Evolutionary conservation across 2,888 invertebrate genomes (phyloP).

Genomic region (Aphrophora alni): DNA sequence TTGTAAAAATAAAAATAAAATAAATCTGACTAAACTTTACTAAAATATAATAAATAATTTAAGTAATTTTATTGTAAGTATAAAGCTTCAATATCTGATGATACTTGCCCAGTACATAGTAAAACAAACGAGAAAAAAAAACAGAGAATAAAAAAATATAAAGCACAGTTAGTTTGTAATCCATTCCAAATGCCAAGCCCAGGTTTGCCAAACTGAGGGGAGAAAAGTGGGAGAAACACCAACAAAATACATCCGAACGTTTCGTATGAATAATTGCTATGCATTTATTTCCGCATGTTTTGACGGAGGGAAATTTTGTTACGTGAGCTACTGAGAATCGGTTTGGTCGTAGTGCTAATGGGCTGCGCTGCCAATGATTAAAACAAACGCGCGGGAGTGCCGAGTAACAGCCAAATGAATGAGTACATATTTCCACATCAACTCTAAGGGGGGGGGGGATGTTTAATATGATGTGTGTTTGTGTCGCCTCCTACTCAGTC

Average conservation of each 20-base stretch:
- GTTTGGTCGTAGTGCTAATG: neutral
- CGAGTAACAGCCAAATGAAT: slow-evolving; percentile 7
- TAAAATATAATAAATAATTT: no score
- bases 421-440: slow-evolving; percentile 26
- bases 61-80: no score
- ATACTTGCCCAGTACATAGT: neutral
- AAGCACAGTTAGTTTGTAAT: neutral
- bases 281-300: neutral
- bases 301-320: neutral
- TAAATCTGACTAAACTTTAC: no score
- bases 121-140: neutral
- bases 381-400: neutral
- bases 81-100: no score
- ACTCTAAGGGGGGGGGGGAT: no score
- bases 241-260: neutral
- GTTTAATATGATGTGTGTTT: no score
- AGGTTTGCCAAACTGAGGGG: neutral
- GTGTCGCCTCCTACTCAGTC: slow-evolving; percentile 15
- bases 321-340: neutral
- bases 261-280: neutral
- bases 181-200: neutral
- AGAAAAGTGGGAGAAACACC: neutral
- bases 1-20: no score
- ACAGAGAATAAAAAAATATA: neutral
- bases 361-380: neutral